phyloP scores from a whole-genome alignment of 2,113 vertebrate genomes.

The Gadus macrocephalus region DNA sequence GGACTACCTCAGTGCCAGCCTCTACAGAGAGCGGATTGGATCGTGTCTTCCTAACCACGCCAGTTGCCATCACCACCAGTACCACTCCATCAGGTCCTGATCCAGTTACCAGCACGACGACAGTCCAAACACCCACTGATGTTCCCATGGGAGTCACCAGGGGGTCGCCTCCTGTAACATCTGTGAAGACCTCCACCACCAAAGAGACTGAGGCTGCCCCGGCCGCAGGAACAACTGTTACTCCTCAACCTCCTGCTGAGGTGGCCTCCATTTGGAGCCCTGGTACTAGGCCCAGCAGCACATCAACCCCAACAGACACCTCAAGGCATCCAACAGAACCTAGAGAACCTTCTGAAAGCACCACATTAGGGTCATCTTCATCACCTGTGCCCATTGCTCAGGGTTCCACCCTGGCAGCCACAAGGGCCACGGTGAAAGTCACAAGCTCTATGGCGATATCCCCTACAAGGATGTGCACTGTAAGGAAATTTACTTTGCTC shows the following conservation, averaged over 20 bases:
- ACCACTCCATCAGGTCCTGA: neutral
- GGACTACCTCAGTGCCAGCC: conserved; percentile 13
- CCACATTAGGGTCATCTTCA: conserved; percentile 16
- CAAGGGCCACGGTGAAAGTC: conserved; percentile 15
- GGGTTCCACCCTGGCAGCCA: conserved; percentile 14
- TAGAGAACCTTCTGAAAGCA: conserved; percentile 14
- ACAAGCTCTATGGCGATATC: conserved; percentile 30
- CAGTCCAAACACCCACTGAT: conserved; percentile 10
- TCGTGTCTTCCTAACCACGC: neutral
- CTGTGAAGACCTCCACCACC: conserved; percentile 23
- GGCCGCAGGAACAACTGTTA: conserved; percentile 13
- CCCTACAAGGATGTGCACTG: conserved; percentile 63
- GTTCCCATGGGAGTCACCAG: conserved; percentile 8
- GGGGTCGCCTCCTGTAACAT: conserved; percentile 10
- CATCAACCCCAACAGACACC: neutral
- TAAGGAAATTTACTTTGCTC: conserved; percentile 38
- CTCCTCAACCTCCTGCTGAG: conserved; percentile 1
- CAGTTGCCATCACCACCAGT: conserved; percentile 5
- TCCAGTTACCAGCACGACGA: conserved; percentile 18
- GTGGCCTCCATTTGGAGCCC: conserved; percentile 24
- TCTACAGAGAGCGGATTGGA: conserved; percentile 31
- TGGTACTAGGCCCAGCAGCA: neutral
- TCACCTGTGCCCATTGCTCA: neutral
- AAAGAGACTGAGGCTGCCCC: conserved; percentile 12
- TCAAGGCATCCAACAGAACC: conserved; percentile 12